Percentiles rank a stretch among this genome's conserved stretches.
phyloP scores from a whole-genome alignment of 2,888 invertebrate genomes.

The Prionchulus punctatus region DNA sequence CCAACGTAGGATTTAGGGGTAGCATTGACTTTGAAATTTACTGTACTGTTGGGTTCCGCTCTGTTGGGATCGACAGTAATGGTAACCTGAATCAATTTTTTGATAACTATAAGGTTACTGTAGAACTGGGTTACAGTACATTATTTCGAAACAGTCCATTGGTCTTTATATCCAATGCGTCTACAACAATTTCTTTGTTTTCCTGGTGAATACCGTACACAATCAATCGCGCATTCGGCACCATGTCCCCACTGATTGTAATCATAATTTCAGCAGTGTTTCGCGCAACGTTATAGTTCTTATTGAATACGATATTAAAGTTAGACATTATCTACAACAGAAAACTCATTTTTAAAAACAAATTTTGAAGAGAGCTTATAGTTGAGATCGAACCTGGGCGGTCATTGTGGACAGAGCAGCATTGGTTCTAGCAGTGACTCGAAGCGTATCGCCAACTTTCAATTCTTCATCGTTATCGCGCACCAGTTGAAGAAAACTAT shows the following conservation, averaged over 20 bases:
- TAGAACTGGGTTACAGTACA: too few species aligned
- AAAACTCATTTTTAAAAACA: too few species aligned
- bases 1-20: conserved; percentile 72
- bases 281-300: conserved; percentile 38
- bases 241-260: conserved; percentile 41
- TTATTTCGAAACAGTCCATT: conserved; percentile 61
- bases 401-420: too few species aligned
- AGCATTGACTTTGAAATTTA: conserved; percentile 59
- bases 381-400: too few species aligned
- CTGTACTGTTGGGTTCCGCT: conserved; percentile 56
- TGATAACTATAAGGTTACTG: conserved; percentile 6
- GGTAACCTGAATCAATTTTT: conserved; percentile 44
- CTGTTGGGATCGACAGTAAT: conserved; percentile 43
- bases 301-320: conserved; percentile 61
- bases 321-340: conserved; percentile 59
- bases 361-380: too few species aligned
- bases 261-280: conserved; percentile 44
- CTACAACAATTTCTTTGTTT: conserved; percentile 54
- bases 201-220: conserved; percentile 58
- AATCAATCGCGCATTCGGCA: conserved; percentile 58
- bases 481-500: too few species aligned
- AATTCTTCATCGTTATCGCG: too few species aligned
- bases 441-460: too few species aligned
- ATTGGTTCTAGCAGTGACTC: too few species aligned
- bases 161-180: conserved; percentile 61